These are phyloP conservation scores for Tetranychus piercei DNA, from an alignment of 2,888 invertebrate species.

Conservation along the genomic window DNA sequence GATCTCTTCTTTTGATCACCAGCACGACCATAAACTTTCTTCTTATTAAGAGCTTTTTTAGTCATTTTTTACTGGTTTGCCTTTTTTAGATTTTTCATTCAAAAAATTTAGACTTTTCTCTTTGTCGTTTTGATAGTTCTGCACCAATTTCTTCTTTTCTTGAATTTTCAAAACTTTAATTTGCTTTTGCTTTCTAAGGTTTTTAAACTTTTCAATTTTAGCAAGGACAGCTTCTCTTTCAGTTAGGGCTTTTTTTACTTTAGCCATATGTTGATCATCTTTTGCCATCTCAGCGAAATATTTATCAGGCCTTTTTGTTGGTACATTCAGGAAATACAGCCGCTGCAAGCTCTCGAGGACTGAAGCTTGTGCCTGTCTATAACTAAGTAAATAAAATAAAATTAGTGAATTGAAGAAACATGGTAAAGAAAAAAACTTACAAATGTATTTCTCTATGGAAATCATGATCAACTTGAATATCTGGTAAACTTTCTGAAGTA, in stretches of 20 bases:
- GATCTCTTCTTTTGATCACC: constrained; percentile 82
- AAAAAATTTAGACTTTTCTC: constrained; percentile 60
- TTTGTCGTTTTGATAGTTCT: constrained; percentile 64
- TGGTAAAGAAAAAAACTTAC: constrained; percentile 29
- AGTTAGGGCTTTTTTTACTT: constrained; percentile 56
- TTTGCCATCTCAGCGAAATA: constrained; percentile 99
- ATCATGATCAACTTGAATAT: constrained; percentile 43
- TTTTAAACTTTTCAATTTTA: constrained; percentile 69
- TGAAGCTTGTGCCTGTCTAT: constrained; percentile 47
- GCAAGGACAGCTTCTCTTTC: constrained; percentile 67
- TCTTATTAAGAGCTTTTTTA: constrained; percentile 40
- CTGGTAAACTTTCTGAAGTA: constrained; percentile 8
- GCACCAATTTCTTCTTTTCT: constrained; percentile 75
- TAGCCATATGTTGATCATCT: constrained; percentile 90
- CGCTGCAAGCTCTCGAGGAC: constrained; percentile 59
- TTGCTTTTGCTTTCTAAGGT: constrained; percentile 65
- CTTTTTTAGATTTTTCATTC: constrained; percentile 38
- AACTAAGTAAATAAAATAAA: constrained; percentile 30
- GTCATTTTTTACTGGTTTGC: constrained; percentile 57
- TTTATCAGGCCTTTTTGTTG: constrained; percentile 71
- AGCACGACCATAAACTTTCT: constrained; percentile 74
- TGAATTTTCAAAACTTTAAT: constrained; percentile 61
- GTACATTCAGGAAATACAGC: constrained; percentile 51
- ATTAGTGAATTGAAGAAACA: not conserved
- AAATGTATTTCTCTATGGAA: constrained; percentile 71